These are phyloP conservation scores for Subanguina moxae DNA, from an alignment of 1,140 invertebrate genomes.

Conservation along the genomic window DNA sequence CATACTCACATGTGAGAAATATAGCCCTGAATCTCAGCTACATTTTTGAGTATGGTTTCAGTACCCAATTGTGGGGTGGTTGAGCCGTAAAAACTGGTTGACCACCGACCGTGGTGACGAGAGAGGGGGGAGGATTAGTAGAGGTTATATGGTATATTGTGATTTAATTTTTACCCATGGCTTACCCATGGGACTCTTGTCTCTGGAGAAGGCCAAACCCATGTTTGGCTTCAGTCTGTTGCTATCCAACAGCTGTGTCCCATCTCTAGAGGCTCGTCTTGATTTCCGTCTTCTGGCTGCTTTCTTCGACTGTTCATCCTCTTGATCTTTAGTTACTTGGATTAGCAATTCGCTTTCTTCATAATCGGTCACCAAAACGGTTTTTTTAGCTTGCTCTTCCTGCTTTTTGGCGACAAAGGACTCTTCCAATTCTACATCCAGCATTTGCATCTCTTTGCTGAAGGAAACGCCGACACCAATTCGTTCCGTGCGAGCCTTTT, in stretches of 20 bases:
- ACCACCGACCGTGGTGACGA: too few relatives aligned
- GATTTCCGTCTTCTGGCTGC: constrained; percentile 1
- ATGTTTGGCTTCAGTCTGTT: constrained; percentile 8
- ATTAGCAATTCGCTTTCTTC: background rate
- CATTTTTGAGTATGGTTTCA: too few relatives aligned
- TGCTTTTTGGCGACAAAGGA: background rate
- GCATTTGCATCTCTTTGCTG: constrained; percentile 24
- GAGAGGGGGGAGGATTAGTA: too few relatives aligned
- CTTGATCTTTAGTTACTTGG: background rate
- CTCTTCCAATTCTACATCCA: constrained; percentile 31
- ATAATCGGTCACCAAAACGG: constrained; percentile 10
- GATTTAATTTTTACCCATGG: too few relatives aligned
- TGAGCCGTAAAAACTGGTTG: too few relatives aligned
- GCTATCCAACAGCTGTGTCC: background rate
- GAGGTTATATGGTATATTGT: too few relatives aligned
- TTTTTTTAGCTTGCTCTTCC: constrained; percentile 5
- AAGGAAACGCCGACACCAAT: constrained; percentile 29
- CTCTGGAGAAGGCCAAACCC: background rate
- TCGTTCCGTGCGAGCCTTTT: constrained; percentile 23
- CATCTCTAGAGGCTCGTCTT: background rate
- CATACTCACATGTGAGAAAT: too few relatives aligned
- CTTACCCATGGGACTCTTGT: constrained; percentile 22
- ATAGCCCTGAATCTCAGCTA: too few relatives aligned
- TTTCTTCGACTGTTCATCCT: constrained; percentile 6
- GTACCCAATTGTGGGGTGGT: too few relatives aligned